Percentiles rank a stretch among this genome's conserved stretches.
Evolutionary conservation across 2,888 invertebrate genomes (phyloP).

Genomic region (Mythimna lalbum): DNA sequence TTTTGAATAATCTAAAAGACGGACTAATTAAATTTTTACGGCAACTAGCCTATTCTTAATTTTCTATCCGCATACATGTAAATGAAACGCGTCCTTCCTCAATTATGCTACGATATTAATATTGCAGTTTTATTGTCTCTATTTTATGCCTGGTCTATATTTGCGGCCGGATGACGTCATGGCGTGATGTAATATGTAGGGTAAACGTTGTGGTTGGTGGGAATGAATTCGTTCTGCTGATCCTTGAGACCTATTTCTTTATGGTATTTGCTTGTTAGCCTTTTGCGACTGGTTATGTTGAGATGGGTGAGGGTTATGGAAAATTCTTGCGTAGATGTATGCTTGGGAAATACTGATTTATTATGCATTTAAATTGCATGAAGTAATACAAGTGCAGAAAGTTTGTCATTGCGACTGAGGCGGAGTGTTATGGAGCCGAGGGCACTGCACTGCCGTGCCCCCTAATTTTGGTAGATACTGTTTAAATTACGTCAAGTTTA

Average conservation of each 20-base stretch:
- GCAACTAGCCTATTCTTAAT: too few species aligned
- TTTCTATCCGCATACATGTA: constrained; percentile 19
- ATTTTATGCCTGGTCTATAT: constrained; percentile 58
- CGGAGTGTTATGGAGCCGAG: too few species aligned
- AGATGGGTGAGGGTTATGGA: not conserved
- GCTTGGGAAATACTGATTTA: too few species aligned
- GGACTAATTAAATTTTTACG: too few species aligned
- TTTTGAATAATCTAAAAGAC: too few species aligned
- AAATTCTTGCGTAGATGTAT: constrained; percentile 3
- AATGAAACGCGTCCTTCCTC: constrained; percentile 31
- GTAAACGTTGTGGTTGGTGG: constrained; percentile 28
- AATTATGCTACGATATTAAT: constrained; percentile 58
- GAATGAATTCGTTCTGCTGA: constrained; percentile 33
- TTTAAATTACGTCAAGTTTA: too few species aligned
- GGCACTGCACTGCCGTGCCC: too few species aligned
- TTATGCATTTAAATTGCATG: too few species aligned
- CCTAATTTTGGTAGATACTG: too few species aligned
- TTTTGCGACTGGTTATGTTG: constrained; percentile 14
- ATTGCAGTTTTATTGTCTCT: constrained; percentile 62
- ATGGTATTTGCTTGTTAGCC: constrained; percentile 27
- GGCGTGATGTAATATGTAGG: constrained; percentile 53
- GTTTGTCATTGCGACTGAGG: too few species aligned
- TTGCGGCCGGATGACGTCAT: constrained; percentile 58
- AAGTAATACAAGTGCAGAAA: too few species aligned
- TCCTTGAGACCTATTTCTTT: constrained; percentile 36